Evolutionary conservation across 2,888 invertebrate species (phyloP).

Genomic region (Drosophila anomalata): DNA sequence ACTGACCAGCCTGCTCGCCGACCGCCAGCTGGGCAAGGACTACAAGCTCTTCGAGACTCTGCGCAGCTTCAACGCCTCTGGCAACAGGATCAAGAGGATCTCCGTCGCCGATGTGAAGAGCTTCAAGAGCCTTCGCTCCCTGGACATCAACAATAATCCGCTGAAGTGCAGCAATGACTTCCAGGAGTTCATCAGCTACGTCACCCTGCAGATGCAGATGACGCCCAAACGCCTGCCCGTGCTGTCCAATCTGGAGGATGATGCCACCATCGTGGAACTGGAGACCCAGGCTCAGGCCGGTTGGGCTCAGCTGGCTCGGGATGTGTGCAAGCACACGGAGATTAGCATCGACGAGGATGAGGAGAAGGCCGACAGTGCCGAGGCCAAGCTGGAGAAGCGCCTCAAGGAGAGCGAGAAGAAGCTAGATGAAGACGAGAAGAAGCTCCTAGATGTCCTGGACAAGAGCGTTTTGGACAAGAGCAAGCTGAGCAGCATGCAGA

Average conservation of each 20-base stretch:
- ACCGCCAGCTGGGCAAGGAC: conserved; percentile 83
- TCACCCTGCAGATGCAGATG: conserved; percentile 74
- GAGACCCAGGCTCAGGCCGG: conserved; percentile 68
- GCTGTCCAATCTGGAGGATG: conserved; percentile 72
- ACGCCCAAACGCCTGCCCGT: conserved; percentile 72
- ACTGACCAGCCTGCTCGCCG: conserved; percentile 88
- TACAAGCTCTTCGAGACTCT: conserved; percentile 85
- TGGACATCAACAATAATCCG: conserved; percentile 87
- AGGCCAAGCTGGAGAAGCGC: conserved; percentile 69
- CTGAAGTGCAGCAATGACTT: conserved; percentile 89
- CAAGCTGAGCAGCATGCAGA: conserved; percentile 68
- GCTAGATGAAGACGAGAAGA: conserved; percentile 74
- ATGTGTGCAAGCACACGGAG: conserved; percentile 81
- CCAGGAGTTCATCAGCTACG: conserved; percentile 86
- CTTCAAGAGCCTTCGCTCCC: conserved; percentile 83
- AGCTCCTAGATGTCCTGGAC: conserved; percentile 72
- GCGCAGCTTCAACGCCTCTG: conserved; percentile 85
- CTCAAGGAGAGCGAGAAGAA: conserved; percentile 71
- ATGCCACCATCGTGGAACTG: conserved; percentile 59
- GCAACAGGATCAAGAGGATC: conserved; percentile 81
- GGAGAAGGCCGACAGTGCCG: conserved; percentile 49
- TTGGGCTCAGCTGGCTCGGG: conserved; percentile 81
- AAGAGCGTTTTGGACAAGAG: conserved; percentile 73
- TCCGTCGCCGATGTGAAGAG: conserved; percentile 75
- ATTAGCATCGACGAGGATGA: conserved; percentile 30